Conservation (phyloP, 2,797 vertebrate species). For the Hemitrygon akajei region DNA sequence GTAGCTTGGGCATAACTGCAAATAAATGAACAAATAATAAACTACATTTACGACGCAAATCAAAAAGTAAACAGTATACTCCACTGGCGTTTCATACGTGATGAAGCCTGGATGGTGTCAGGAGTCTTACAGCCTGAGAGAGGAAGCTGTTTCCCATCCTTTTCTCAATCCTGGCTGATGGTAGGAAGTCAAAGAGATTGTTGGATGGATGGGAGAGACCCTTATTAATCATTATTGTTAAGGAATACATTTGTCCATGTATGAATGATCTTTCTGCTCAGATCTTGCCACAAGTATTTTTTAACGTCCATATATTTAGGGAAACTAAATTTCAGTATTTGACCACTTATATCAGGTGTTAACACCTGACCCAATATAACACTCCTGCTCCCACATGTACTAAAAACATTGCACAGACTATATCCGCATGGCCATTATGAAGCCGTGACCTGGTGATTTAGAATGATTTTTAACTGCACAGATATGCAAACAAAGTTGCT, state of each 20-base stretch:
- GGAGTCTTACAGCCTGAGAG: too few relatives aligned
- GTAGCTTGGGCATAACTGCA: too few relatives aligned
- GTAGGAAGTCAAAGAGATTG: too few relatives aligned
- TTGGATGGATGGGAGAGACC: too few relatives aligned
- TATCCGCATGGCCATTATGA: background rate
- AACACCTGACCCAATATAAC: background rate
- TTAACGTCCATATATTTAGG: background rate
- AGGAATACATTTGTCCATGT: background rate
- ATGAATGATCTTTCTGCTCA: background rate
- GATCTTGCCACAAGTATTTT: background rate
- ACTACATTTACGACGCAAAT: too few relatives aligned
- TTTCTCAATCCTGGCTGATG: too few relatives aligned
- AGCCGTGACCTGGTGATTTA: background rate
- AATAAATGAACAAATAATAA: too few relatives aligned
- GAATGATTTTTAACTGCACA: background rate
- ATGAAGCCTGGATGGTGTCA: too few relatives aligned
- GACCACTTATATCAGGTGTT: background rate
- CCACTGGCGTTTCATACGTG: too few relatives aligned
- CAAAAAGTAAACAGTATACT: too few relatives aligned
- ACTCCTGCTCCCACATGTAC: background rate
- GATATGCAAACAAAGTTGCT: background rate
- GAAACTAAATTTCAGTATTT: background rate
- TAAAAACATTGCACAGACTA: background rate
- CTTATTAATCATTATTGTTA: background rate
- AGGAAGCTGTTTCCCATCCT: too few relatives aligned